phyloP scores from a whole-genome alignment of 2,888 invertebrate genomes.

The Aethes cnicana region DNA sequence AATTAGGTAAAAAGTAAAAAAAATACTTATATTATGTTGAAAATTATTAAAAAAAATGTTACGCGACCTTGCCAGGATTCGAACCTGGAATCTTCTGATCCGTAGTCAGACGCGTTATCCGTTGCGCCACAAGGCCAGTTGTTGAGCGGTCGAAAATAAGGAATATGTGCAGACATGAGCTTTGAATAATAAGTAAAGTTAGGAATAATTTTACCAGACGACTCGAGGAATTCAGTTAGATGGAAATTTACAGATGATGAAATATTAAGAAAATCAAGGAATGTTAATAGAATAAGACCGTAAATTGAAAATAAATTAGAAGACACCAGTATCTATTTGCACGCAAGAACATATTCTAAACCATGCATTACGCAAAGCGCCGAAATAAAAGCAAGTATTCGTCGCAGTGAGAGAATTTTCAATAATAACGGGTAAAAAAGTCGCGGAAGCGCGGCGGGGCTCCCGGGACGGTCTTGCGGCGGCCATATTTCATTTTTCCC shows the following conservation, averaged over 20 bases:
- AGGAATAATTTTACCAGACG: too few relatives aligned
- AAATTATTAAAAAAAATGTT: constrained; percentile 4
- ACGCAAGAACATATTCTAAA: constrained; percentile 24
- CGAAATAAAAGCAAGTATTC: constrained; percentile 28
- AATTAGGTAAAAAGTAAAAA: not conserved
- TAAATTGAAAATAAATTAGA: constrained; percentile 4
- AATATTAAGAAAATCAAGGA: too few relatives aligned
- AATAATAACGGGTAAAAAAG: constrained; percentile 37
- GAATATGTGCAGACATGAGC: constrained; percentile 1
- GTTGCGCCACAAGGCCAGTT: constrained; percentile 65
- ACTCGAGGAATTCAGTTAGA: too few relatives aligned
- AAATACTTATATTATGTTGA: not conserved
- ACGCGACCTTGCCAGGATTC: constrained; percentile 84
- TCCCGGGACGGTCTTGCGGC: constrained; percentile 45
- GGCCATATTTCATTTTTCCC: constrained; percentile 68
- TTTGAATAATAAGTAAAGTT: too few relatives aligned
- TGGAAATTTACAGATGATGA: too few relatives aligned
- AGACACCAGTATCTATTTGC: constrained; percentile 19
- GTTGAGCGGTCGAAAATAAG: constrained; percentile 5
- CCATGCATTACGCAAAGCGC: constrained; percentile 28
- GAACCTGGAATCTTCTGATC: constrained; percentile 87
- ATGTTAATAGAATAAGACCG: too few relatives aligned
- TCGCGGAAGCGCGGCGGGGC: constrained; percentile 17
- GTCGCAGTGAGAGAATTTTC: constrained; percentile 32
- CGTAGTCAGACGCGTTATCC: constrained; percentile 85